These are phyloP conservation scores for Rhimphoctona megacephalus DNA, from an alignment of 2,888 invertebrate species.

Conservation along the genomic window DNA sequence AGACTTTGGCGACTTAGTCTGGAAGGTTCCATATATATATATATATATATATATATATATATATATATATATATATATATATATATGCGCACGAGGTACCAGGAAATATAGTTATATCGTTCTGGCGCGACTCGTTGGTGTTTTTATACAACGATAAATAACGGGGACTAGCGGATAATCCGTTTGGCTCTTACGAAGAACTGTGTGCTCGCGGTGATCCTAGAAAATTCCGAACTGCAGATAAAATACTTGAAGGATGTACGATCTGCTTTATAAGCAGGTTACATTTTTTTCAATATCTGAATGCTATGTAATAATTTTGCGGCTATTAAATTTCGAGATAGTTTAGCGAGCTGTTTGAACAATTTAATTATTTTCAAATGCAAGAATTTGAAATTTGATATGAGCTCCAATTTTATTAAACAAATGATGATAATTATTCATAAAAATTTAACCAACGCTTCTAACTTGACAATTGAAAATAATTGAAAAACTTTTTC, in stretches of 20 bases:
- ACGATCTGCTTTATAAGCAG: background rate
- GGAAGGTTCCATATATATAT: conserved; percentile 1
- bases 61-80: no score
- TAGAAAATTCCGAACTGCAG: conserved; percentile 42
- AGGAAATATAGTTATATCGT: background rate
- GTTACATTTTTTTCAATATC: background rate
- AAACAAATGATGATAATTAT: no score
- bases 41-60: no score
- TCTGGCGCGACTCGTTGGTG: conserved; percentile 19
- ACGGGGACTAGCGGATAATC: conserved; percentile 35
- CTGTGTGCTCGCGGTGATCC: conserved; percentile 49
- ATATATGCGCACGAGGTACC: background rate
- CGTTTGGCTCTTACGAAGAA: conserved; percentile 48
- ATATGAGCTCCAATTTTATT: no score
- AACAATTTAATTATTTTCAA: background rate
- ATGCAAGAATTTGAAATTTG: no score
- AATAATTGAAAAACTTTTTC: background rate
- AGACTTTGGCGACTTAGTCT: background rate
- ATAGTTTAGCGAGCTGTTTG: background rate
- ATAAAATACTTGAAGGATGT: conserved; percentile 37
- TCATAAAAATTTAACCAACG: background rate
- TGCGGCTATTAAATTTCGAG: no score
- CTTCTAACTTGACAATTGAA: background rate
- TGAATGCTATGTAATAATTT: no score
- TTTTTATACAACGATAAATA: conserved; percentile 60